phyloP scores from a whole-genome alignment of 2,888 invertebrate species.

The Rhingia rostrata region DNA sequence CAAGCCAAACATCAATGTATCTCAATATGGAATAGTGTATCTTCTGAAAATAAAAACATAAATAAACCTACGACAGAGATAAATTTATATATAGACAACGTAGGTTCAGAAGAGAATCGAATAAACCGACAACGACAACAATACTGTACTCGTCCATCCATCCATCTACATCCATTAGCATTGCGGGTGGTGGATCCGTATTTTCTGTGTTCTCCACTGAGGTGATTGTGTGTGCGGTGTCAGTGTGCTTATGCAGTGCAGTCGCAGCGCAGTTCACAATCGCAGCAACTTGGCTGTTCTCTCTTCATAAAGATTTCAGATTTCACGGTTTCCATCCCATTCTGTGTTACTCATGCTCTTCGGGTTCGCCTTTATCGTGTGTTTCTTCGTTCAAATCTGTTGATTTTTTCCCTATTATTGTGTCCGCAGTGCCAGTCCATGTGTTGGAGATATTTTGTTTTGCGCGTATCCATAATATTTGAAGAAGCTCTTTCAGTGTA shows the following conservation, averaged over 20 bases:
- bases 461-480: conserved; percentile 49
- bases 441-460: conserved; percentile 27
- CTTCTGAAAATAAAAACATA: conserved; percentile 6
- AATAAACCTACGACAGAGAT: conserved; percentile 2
- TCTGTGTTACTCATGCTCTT: conserved; percentile 31
- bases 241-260: no score
- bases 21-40: conserved; percentile 31
- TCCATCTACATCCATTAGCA: conserved; percentile 25
- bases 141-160: conserved; percentile 40
- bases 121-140: conserved; percentile 7
- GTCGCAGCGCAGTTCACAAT: no score
- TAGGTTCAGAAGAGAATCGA: conserved; percentile 14
- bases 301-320: conserved; percentile 26
- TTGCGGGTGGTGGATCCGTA: conserved; percentile 65
- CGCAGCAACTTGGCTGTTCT: conserved; percentile 22
- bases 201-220: not conserved
- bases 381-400: conserved; percentile 41
- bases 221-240: not conserved
- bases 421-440: conserved; percentile 20
- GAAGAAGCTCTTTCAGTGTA: conserved; percentile 56
- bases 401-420: conserved; percentile 22
- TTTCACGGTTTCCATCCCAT: conserved; percentile 49
- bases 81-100: conserved; percentile 31
- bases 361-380: conserved; percentile 4
- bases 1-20: conserved; percentile 26